These are phyloP conservation scores for Phrynosoma blainvillii DNA, from an alignment of 2,113 vertebrate species.

Conservation along the genomic window DNA sequence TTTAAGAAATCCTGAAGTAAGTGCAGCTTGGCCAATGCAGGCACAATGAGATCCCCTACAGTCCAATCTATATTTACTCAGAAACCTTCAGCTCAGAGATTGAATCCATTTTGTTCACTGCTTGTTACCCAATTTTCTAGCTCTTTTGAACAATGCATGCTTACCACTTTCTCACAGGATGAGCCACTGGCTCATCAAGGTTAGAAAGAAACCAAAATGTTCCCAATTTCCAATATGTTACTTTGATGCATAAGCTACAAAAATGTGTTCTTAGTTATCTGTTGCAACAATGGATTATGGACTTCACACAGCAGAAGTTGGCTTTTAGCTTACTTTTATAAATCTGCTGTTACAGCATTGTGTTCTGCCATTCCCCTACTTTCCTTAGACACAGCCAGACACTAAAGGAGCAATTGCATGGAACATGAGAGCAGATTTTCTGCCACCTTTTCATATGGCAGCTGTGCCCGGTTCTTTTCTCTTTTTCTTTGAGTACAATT, in stretches of 20 bases:
- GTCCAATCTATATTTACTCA: slow-evolving; percentile 12
- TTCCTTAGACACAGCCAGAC: background rate
- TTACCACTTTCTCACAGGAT: slow-evolving; percentile 1
- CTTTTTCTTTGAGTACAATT: background rate
- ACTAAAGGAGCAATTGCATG: background rate
- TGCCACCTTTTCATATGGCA: background rate
- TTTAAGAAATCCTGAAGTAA: background rate
- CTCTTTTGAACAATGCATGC: background rate
- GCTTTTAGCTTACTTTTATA: background rate
- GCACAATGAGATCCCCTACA: background rate
- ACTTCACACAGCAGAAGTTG: background rate
- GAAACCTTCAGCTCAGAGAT: slow-evolving; percentile 9
- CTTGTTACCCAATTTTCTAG: slow-evolving; percentile 29
- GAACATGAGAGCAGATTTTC: background rate
- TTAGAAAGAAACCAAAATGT: background rate
- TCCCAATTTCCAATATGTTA: slow-evolving; percentile 20
- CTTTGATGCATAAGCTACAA: background rate
- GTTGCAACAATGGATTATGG: rapidly evolving
- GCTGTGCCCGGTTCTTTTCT: background rate
- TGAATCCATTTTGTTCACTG: slow-evolving; percentile 24
- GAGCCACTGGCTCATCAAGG: background rate
- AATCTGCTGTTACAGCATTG: background rate
- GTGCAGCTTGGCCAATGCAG: background rate
- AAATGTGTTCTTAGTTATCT: background rate
- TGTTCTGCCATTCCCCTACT: background rate